Evolutionary conservation across 2,797 vertebrate species (phyloP).

Genomic region (Mastacembelus armatus): DNA sequence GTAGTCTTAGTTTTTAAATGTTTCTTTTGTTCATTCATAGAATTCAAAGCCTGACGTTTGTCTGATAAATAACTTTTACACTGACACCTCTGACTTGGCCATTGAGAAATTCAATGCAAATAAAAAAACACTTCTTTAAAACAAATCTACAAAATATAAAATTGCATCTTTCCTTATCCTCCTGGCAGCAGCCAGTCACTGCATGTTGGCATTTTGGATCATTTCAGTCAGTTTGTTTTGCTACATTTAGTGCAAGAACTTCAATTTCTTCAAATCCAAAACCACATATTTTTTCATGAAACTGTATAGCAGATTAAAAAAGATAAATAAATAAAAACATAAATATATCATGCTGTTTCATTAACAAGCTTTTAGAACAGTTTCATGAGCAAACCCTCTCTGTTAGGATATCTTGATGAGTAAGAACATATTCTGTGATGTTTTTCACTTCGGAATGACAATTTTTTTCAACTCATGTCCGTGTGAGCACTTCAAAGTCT

Average conservation of each 20-base stretch:
- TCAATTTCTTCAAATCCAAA: slow-evolving; percentile 61
- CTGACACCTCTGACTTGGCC: slow-evolving; percentile 55
- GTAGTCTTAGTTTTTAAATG: slow-evolving; percentile 26
- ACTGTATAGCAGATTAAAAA: slow-evolving; percentile 61
- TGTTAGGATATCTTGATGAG: slow-evolving; percentile 46
- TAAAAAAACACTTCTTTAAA: slow-evolving; percentile 56
- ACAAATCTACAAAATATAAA: slow-evolving; percentile 78
- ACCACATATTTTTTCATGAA: slow-evolving; percentile 48
- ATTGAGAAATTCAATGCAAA: slow-evolving; percentile 66
- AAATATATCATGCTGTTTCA: slow-evolving; percentile 70
- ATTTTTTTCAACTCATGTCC: slow-evolving; percentile 31
- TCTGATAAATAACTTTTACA: slow-evolving; percentile 67
- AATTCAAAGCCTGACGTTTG: slow-evolving; percentile 53
- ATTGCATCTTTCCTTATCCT: slow-evolving; percentile 69
- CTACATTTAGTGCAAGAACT: slow-evolving; percentile 80
- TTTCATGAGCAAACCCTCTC: slow-evolving; percentile 53
- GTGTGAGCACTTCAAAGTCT: slow-evolving; percentile 56
- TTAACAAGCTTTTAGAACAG: slow-evolving; percentile 63
- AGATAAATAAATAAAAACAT: slow-evolving; percentile 77
- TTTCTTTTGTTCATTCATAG: slow-evolving; percentile 55
- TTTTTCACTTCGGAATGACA: slow-evolving; percentile 39
- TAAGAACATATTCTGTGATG: slow-evolving; percentile 31
- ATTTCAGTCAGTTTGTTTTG: slow-evolving; percentile 59
- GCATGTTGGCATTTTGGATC: slow-evolving; percentile 71
- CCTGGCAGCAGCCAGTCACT: slow-evolving; percentile 66